Conservation (phyloP, 2,888 invertebrate species). For the Epistrophella euchroma region DNA sequence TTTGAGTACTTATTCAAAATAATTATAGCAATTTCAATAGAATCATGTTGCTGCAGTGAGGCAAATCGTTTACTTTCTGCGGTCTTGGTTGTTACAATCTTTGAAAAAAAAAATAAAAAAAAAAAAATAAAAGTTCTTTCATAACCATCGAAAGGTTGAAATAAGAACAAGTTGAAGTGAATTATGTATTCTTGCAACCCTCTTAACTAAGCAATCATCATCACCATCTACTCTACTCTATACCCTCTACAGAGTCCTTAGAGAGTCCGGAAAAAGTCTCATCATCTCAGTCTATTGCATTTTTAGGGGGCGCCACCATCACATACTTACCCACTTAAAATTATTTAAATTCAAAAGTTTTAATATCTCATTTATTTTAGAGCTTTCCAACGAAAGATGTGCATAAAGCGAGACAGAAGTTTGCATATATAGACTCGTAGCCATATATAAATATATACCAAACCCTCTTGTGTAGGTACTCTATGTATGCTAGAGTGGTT, state of each 20-base stretch:
- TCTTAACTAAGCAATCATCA: conserved; percentile 67
- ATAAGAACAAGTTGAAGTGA: conserved; percentile 61
- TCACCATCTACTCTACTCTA: conserved; percentile 46
- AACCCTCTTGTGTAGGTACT: background rate
- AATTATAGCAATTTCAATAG: conserved; percentile 56
- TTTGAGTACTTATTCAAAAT: conserved; percentile 45
- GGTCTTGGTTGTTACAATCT: conserved; percentile 3
- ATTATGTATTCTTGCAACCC: conserved; percentile 47
- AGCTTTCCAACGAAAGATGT: conserved; percentile 50
- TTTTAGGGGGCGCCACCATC: conserved; percentile 55
- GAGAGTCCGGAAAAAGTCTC: conserved; percentile 46
- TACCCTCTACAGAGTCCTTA: conserved; percentile 6
- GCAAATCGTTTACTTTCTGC: conserved; percentile 43
- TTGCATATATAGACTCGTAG: background rate
- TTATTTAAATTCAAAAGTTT: conserved; percentile 76
- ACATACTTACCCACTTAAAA: conserved; percentile 70
- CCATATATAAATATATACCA: background rate
- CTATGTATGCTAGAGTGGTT: conserved; percentile 18
- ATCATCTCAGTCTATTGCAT: conserved; percentile 50
- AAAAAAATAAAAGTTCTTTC: conserved; percentile 12
- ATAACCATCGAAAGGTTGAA: conserved; percentile 35
- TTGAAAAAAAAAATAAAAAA: background rate
- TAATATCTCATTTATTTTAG: conserved; percentile 73
- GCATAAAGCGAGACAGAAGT: conserved; percentile 35
- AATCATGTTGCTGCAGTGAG: conserved; percentile 36